Evolutionary conservation across 2,113 vertebrate species (phyloP), one percentile per base, ranked within the genome.

Genomic region (Polypterus bichir): DNA sequence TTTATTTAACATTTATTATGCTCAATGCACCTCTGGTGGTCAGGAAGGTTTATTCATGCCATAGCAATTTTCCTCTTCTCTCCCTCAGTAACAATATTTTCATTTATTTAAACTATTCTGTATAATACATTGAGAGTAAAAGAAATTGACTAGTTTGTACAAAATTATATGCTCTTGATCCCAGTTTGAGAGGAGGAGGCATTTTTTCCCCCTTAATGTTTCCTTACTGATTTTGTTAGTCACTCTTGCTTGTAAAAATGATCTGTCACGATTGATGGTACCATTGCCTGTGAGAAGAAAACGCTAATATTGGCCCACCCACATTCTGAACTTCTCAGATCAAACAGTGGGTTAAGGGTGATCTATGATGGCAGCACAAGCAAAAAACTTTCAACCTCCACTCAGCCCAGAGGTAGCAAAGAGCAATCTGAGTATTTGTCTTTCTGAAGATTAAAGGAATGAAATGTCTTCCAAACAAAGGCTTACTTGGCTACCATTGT

Each of bases 401-500:
- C 56, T 58, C 56, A 8, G 56, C 44, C 56, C 44, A 58, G 56
- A 57, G 56, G 56, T 44, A 57, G 56, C 56, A 45, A 57, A 11
- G 27, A 3, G 56, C 56, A 44, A 58, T 58, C 56, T 45, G 46
- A 58, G 56, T n/a, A 58, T 58, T 58, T 58, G 46, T 58, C 56
- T 44, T 58, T 58, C 46, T 58, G 46, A 58, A 58, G 56, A 58
- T 58, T 44, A 58, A 58, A 58, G 56, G 27, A 7, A 45, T 45
- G 56, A 58, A 45, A 6, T 45, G n/a, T 5, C 44, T 58, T n/a
- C 56, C 56, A 58, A 58, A 44, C 44, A 58, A 58, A 58, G 56
- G 46, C 27, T 58, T 45, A 45, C 54, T 45, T 58, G 56, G 56
- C 56, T 58, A 58, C 27, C 46, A 58, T 58, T 58, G 56, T 58